Conservation (phyloP, 1,140 invertebrate species). For the Uloborus diversus region DNA sequence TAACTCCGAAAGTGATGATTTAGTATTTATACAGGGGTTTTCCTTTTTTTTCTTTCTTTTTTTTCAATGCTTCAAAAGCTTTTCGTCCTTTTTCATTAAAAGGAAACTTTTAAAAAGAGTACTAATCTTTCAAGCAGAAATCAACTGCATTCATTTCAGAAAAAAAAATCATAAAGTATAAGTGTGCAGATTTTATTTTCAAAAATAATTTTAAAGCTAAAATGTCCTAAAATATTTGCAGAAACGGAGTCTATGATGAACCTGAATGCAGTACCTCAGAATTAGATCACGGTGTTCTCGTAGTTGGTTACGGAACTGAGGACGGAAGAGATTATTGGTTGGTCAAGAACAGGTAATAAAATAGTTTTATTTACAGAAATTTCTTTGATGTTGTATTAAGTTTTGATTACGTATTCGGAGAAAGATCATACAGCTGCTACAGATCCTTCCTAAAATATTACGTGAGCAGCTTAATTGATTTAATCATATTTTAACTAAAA, state of each 20-base stretch:
- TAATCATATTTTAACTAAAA: too few relatives aligned
- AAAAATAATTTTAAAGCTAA: background rate
- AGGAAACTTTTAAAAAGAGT: too few relatives aligned
- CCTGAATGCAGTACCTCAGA: constrained; percentile 73
- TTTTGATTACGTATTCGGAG: too few relatives aligned
- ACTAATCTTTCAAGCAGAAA: too few relatives aligned
- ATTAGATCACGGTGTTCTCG: constrained; percentile 88
- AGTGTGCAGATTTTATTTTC: too few relatives aligned
- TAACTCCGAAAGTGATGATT: background rate
- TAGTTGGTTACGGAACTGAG: constrained; percentile 82
- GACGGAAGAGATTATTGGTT: constrained; percentile 80
- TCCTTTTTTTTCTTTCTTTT: background rate
- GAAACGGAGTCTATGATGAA: constrained; percentile 75
- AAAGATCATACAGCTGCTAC: too few relatives aligned
- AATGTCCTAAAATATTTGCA: constrained; percentile 64
- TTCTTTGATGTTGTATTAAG: too few relatives aligned
- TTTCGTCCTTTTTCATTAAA: background rate
- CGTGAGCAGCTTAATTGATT: too few relatives aligned
- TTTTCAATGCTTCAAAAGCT: background rate
- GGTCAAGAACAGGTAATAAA: constrained; percentile 82
- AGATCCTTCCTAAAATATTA: too few relatives aligned
- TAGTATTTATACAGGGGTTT: background rate
- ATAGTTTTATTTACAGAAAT: too few relatives aligned
- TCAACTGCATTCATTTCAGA: too few relatives aligned
- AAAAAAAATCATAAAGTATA: too few relatives aligned